Percentiles rank a stretch among this genome's conserved stretches.
These are phyloP conservation scores for Rhodeus uyekii DNA, from an alignment of 2,797 vertebrate species.

Conservation along the genomic window DNA sequence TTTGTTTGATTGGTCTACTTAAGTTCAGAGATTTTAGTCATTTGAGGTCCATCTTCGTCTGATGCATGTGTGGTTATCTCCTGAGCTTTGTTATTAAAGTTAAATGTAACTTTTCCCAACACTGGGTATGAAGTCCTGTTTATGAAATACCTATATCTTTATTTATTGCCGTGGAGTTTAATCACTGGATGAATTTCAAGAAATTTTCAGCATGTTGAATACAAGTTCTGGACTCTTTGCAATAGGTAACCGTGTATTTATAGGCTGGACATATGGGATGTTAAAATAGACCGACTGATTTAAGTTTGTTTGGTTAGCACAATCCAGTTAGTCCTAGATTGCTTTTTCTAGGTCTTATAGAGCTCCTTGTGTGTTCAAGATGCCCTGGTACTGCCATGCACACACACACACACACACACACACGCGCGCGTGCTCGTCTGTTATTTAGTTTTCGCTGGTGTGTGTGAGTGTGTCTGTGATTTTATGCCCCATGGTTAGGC, in stretches of 20 bases:
- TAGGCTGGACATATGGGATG: not conserved
- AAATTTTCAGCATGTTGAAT: not conserved
- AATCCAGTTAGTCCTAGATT: not conserved
- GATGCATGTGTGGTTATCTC: too few relatives aligned
- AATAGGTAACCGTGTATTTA: not conserved
- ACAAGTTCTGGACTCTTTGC: not conserved
- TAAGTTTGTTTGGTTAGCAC: not conserved
- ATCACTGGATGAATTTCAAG: not conserved
- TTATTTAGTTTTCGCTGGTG: slow-evolving; percentile 1
- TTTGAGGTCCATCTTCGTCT: too few relatives aligned
- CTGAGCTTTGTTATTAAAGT: too few relatives aligned
- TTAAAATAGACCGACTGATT: not conserved
- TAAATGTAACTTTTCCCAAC: too few relatives aligned
- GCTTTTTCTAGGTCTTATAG: not conserved
- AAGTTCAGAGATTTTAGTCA: too few relatives aligned
- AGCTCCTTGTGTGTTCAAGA: slow-evolving; percentile 12
- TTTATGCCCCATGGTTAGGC: slow-evolving; percentile 42
- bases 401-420: slow-evolving; percentile 22
- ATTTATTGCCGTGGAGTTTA: not conserved
- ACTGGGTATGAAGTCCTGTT: too few relatives aligned
- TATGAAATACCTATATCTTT: too few relatives aligned
- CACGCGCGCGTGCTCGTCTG: not conserved
- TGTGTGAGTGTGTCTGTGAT: slow-evolving; percentile 34
- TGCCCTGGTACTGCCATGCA: slow-evolving; percentile 24
- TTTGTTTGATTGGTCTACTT: too few relatives aligned